Evolutionary conservation across 2,113 vertebrate species (phyloP), one percentile per base, ranked within the genome.

Genomic region (mouse (Mus musculus)): DNA sequence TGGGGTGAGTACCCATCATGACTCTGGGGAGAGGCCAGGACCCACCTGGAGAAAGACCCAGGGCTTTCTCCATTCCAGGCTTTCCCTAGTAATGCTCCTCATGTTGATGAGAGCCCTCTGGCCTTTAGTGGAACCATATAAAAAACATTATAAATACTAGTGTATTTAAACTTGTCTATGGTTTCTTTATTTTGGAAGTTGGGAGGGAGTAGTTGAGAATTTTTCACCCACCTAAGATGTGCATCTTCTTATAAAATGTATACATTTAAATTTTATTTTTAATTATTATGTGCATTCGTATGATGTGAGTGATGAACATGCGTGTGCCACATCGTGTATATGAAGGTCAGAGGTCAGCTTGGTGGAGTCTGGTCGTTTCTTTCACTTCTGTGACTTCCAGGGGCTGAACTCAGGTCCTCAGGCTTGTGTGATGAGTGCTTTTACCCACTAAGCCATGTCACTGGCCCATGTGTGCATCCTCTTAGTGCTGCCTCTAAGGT

Each of bases 1-100:
- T 0, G 52, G 33, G 5, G 12, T 65, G 75, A 39, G 36, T 59
- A 36, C 30, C 0, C 0, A 3, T 0, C 28, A 20, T 24, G 4
- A 7, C 4, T 1, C 59, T 65, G 24, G 24, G 3, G 4, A 0
- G 20, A 69, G 14, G 7, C 61, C 28, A 5, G 5, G 19, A 5
- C 42, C 39, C 17, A 12, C 33, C 42, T 39, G 20, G 54, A n/a
- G 13, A 77, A 77, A 36, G 26, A n/a, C 13, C 26, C 16, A 24
- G 13, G 52, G 1, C 12, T 61, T 19, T 22, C 24, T 30, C 11
- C 0, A 7, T 73, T 71, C 36, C 11, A 72, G 56, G 28, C 75
- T 82, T 19, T 22, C 2, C 17, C 33, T 19, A 20, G 17, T 12
- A 46, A 52, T 7, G 1, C 0, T 16, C 0, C 0, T 59, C 67